Evolutionary conservation across 2,888 invertebrate species (phyloP).

Genomic region (Salpingus planirostris): DNA sequence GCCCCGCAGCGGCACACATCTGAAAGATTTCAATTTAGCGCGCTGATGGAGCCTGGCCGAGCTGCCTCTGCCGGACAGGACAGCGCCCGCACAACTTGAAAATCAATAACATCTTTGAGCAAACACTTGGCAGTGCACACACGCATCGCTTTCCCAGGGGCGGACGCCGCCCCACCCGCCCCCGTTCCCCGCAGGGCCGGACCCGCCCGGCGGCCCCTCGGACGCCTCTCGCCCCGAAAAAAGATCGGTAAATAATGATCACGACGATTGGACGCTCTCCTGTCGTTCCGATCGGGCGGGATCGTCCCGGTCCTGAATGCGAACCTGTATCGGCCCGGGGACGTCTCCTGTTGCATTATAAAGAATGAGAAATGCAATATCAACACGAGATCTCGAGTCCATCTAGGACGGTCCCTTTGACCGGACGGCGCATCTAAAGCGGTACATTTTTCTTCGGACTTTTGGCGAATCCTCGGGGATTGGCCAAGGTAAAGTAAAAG

Average conservation of each 20-base stretch:
- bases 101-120: slow-evolving; percentile 45
- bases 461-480: slow-evolving; percentile 28
- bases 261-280: too few species aligned
- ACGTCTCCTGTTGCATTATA: slow-evolving; percentile 42
- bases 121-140: slow-evolving; percentile 43
- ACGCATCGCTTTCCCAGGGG: slow-evolving; percentile 39
- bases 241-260: too few species aligned
- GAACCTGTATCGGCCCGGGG: neutral
- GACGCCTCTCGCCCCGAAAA: too few species aligned
- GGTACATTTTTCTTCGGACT: slow-evolving; percentile 34
- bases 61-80: slow-evolving; percentile 24
- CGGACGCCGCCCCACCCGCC: slow-evolving; percentile 15
- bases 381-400: slow-evolving; percentile 36
- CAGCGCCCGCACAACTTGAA: slow-evolving; percentile 37
- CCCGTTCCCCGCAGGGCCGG: slow-evolving; percentile 17
- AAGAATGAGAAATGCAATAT: slow-evolving; percentile 45
- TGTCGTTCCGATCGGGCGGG: too few species aligned
- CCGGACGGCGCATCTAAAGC: slow-evolving; percentile 36
- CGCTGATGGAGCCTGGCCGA: slow-evolving; percentile 33
- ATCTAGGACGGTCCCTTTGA: slow-evolving; percentile 36
- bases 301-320: slow-evolving; percentile 6
- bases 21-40: slow-evolving; percentile 42
- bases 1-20: slow-evolving; percentile 31
- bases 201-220: slow-evolving; percentile 10
- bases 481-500: too few species aligned